These are phyloP conservation scores for Paralvinella palmiformis DNA, from an alignment of 1,140 invertebrate genomes.

Conservation along the genomic window DNA sequence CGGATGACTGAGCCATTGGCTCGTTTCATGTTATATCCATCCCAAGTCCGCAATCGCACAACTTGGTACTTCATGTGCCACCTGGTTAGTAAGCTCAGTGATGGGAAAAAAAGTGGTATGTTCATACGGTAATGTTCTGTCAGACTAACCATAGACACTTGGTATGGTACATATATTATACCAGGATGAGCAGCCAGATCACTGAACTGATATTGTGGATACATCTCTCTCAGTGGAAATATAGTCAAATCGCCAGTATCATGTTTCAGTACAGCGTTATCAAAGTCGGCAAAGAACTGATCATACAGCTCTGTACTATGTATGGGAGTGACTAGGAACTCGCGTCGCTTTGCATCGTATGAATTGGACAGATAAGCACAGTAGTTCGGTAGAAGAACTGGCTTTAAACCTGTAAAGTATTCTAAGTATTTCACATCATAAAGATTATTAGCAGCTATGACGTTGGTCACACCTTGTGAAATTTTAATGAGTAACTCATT, in stretches of 20 bases:
- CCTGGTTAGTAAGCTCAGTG: conserved; percentile 15
- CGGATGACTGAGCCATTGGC: background rate
- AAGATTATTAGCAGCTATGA: conserved; percentile 20
- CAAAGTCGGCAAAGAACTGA: conserved; percentile 18
- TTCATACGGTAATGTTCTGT: conserved; percentile 23
- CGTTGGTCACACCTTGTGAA: background rate
- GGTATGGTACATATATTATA: conserved; percentile 21
- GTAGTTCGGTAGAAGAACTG: conserved; percentile 13
- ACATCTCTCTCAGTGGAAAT: conserved; percentile 19
- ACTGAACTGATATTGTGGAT: conserved; percentile 21
- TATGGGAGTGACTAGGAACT: conserved; percentile 21
- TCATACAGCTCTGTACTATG: conserved; percentile 18
- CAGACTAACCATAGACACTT: conserved; percentile 21
- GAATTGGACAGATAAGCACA: conserved; percentile 17
- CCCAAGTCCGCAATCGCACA: conserved; percentile 20
- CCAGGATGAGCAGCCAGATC: conserved; percentile 17
- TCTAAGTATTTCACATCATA: conserved; percentile 23
- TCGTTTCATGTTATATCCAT: conserved; percentile 10
- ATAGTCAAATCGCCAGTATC: conserved; percentile 14
- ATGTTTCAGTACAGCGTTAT: conserved; percentile 11
- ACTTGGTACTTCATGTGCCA: conserved; percentile 21
- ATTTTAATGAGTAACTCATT: conserved; percentile 18
- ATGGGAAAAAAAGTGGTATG: conserved; percentile 21
- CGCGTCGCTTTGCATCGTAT: conserved; percentile 11
- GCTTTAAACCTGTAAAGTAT: conserved; percentile 20